phyloP scores from a whole-genome alignment of 1,140 invertebrate genomes.

The Temnothorax longispinosus region DNA sequence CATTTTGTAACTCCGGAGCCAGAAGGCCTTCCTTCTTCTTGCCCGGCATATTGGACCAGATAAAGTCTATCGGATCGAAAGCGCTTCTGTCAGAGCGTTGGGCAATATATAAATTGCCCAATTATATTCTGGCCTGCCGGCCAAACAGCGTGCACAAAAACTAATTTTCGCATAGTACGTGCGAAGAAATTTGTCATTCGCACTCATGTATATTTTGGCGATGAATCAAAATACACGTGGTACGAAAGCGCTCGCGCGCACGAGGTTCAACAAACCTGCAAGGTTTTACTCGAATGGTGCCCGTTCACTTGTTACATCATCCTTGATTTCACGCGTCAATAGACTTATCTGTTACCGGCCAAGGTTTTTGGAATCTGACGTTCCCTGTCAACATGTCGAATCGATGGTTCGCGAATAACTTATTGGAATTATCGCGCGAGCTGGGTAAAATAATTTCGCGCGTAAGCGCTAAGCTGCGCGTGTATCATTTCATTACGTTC shows the following conservation, averaged over 20 bases:
- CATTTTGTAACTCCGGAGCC: conserved; percentile 67
- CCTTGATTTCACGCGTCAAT: conserved; percentile 41
- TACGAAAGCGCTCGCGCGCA: background rate
- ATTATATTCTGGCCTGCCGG: background rate
- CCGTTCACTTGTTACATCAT: conserved; percentile 27
- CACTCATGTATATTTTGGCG: conserved; percentile 15
- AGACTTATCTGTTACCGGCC: conserved; percentile 11
- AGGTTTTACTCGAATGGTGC: background rate
- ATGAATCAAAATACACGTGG: conserved; percentile 35
- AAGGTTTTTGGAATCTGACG: background rate
- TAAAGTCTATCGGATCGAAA: conserved; percentile 31
- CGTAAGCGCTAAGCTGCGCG: background rate
- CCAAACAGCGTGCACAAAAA: background rate
- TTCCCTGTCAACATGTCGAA: background rate
- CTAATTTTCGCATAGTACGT: background rate
- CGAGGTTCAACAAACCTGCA: conserved; percentile 38
- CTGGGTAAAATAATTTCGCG: background rate
- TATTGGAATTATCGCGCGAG: background rate
- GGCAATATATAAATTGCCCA: background rate
- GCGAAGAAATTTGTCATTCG: background rate
- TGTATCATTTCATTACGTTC: background rate
- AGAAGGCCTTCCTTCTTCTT: conserved; percentile 10
- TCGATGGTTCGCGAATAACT: too few relatives aligned
- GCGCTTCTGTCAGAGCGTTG: background rate
- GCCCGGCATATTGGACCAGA: conserved; percentile 35